These are phyloP conservation scores for Bucorvus abyssinicus DNA, from an alignment of 2,797 vertebrate species.

Conservation along the genomic window DNA sequence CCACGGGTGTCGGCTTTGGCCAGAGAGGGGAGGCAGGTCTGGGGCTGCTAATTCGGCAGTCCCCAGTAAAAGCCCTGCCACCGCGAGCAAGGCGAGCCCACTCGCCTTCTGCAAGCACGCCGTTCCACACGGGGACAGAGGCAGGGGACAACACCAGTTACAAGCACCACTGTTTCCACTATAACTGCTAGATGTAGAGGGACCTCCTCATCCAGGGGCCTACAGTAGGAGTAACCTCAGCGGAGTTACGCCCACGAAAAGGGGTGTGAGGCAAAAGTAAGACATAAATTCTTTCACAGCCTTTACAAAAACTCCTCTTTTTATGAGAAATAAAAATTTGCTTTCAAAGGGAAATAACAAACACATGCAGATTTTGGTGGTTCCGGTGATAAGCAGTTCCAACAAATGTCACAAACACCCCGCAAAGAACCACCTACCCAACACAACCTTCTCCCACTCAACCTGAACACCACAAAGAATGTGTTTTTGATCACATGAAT, in stretches of 20 bases:
- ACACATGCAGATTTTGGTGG: constrained; percentile 68
- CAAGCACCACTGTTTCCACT: neutral
- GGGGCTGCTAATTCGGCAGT: neutral
- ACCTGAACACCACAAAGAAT: constrained; percentile 60
- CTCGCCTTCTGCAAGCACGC: neutral
- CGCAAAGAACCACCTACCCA: constrained; percentile 57
- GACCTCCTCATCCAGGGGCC: neutral
- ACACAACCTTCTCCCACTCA: constrained; percentile 53
- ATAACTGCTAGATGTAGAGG: neutral
- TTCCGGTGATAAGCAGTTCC: constrained; percentile 66
- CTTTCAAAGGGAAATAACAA: constrained; percentile 73
- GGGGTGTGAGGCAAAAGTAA: neutral
- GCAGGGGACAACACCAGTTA: neutral
- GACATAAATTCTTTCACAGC: neutral
- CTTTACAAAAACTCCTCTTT: constrained; percentile 49
- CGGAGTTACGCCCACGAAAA: neutral
- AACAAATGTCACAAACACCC: constrained; percentile 71
- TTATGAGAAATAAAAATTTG: constrained; percentile 70
- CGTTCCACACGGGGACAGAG: neutral
- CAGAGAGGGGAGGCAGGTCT: neutral
- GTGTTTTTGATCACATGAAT: constrained; percentile 58
- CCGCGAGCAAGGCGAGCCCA: accelerated
- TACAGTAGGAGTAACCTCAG: neutral
- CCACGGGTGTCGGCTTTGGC: accelerated
- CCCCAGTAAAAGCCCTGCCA: neutral